Evolutionary conservation across 2,113 vertebrate genomes (phyloP).

Genomic region (Plecotus auritus): DNA sequence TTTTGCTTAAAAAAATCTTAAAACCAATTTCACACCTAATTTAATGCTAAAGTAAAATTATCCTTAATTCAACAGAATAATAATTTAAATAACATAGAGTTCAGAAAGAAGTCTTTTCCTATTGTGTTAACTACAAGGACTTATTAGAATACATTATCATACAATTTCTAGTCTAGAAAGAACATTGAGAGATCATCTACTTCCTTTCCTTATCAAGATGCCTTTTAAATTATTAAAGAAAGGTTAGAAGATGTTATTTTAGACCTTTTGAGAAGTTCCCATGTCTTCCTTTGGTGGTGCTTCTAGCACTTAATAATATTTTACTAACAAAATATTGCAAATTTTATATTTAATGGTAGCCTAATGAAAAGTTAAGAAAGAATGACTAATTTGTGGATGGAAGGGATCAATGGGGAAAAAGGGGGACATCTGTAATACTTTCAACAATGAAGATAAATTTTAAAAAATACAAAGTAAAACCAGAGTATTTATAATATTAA

Average conservation of each 20-base stretch:
- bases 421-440: no score
- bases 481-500: not conserved
- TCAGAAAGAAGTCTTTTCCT: slow-evolving; percentile 22
- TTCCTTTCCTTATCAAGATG: slow-evolving; percentile 52
- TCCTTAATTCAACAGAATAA: slow-evolving; percentile 51
- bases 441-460: no score
- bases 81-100: slow-evolving; percentile 36
- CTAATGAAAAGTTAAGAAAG: not conserved
- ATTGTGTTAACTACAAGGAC: slow-evolving; percentile 34
- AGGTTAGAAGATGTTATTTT: slow-evolving; percentile 39
- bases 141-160: slow-evolving; percentile 47
- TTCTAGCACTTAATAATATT: slow-evolving; percentile 8
- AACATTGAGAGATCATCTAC: slow-evolving; percentile 6
- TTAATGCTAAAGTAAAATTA: slow-evolving; percentile 61
- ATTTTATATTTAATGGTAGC: slow-evolving; percentile 1
- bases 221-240: slow-evolving; percentile 27
- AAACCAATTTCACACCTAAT: slow-evolving; percentile 57
- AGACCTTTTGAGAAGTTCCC: not conserved
- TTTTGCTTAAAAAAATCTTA: slow-evolving; percentile 42
- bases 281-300: not conserved
- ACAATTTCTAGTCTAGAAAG: slow-evolving; percentile 45
- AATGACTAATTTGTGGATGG: not conserved
- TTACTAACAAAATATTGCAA: not conserved
- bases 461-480: not conserved
- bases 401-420: no score